Percentiles rank a stretch among this genome's conserved stretches.
phyloP scores from a whole-genome alignment of 1,140 invertebrate genomes.

The Drosophila sp. region DNA sequence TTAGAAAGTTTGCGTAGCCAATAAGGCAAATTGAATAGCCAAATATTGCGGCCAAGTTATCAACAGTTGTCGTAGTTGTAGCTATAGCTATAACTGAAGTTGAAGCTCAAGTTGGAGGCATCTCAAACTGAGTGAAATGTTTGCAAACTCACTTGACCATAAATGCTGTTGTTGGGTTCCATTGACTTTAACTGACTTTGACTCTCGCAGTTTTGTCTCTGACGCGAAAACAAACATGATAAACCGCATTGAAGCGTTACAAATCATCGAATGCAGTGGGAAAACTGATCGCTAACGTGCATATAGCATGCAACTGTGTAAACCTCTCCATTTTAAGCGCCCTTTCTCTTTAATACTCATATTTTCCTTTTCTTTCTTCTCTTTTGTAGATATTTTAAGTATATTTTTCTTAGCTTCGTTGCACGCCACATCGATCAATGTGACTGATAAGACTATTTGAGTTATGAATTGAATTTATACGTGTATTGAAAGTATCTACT shows the following conservation, averaged over 20 bases:
- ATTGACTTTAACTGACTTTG: slow-evolving; percentile 17
- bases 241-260: slow-evolving; percentile 52
- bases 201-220: slow-evolving; percentile 32
- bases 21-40: slow-evolving; percentile 49
- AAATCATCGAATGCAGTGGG: slow-evolving; percentile 40
- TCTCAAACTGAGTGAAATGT: slow-evolving; percentile 45
- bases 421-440: slow-evolving; percentile 56
- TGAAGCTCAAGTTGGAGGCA: slow-evolving; percentile 8
- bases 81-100: neutral
- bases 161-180: slow-evolving; percentile 7
- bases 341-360: slow-evolving; percentile 45
- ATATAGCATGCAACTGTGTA: slow-evolving; percentile 20
- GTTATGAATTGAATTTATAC: slow-evolving; percentile 47
- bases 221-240: slow-evolving; percentile 31
- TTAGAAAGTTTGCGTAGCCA: slow-evolving; percentile 44
- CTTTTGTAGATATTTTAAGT: neutral
- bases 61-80: slow-evolving; percentile 1
- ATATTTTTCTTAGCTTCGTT: slow-evolving; percentile 10
- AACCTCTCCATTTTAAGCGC: slow-evolving; percentile 27
- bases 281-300: slow-evolving; percentile 33
- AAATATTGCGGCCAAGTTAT: slow-evolving; percentile 30
- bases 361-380: slow-evolving; percentile 18
- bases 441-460: slow-evolving; percentile 51
- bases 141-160: slow-evolving; percentile 47
- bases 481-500: slow-evolving; percentile 5